Conservation (phyloP, 2,113 vertebrate genomes). For the Podiceps cristatus region DNA sequence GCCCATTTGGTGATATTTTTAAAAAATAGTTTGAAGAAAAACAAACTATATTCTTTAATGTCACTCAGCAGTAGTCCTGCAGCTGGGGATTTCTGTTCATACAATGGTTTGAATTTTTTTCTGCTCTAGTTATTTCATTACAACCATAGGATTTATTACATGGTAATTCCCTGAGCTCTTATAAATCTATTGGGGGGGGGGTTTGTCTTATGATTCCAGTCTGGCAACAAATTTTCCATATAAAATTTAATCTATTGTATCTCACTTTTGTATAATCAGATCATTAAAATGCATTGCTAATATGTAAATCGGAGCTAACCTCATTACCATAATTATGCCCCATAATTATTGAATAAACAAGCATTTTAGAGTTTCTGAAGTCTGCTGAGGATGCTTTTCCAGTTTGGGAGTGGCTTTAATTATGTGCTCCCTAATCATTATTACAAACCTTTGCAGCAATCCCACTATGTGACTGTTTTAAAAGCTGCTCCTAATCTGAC, state of each 20-base stretch:
- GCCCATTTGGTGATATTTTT: slow-evolving; percentile 44
- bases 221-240: slow-evolving; percentile 60
- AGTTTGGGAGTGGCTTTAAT: slow-evolving; percentile 46
- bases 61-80: slow-evolving; percentile 40
- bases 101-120: slow-evolving; percentile 61
- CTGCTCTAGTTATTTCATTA: slow-evolving; percentile 68
- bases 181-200: slow-evolving; percentile 45
- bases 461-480: neutral
- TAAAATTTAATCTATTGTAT: slow-evolving; percentile 71
- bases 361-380: slow-evolving; percentile 60
- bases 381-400: slow-evolving; percentile 54
- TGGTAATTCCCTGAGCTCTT: slow-evolving; percentile 58
- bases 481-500: neutral
- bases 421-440: neutral
- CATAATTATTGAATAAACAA: slow-evolving; percentile 76
- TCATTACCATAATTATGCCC: slow-evolving; percentile 75
- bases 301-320: slow-evolving; percentile 72
- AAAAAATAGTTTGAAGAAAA: slow-evolving; percentile 29
- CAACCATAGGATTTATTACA: slow-evolving; percentile 67
- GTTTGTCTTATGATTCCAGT: slow-evolving; percentile 30
- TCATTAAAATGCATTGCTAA: slow-evolving; percentile 80
- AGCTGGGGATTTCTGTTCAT: slow-evolving; percentile 53
- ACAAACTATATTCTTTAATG: slow-evolving; percentile 42
- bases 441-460: neutral
- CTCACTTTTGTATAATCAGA: slow-evolving; percentile 74